phyloP scores from a whole-genome alignment of 2,888 invertebrate species.

The Chesias legatella region DNA sequence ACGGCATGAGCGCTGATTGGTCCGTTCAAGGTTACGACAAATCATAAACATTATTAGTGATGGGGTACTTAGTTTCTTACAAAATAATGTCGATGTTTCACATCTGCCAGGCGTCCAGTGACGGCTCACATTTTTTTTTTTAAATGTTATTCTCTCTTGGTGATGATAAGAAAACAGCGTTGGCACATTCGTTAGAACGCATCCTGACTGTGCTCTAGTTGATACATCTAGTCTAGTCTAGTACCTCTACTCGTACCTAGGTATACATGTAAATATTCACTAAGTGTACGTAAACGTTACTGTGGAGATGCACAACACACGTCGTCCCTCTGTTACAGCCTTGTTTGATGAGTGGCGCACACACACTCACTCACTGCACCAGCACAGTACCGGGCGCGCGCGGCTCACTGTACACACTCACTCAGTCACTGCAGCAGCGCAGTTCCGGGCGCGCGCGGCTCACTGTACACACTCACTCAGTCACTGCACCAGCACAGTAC shows the following conservation, averaged over 20 bases:
- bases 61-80: too few species aligned
- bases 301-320: not conserved
- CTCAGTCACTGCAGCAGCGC: slow-evolving; percentile 14
- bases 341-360: not conserved
- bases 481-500: slow-evolving; percentile 12
- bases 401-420: not conserved
- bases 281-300: slow-evolving; percentile 2
- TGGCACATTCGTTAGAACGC: slow-evolving; percentile 2
- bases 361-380: slow-evolving; percentile 13
- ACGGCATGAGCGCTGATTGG: too few species aligned
- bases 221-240: too few species aligned
- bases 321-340: not conserved
- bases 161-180: too few species aligned
- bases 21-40: too few species aligned
- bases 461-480: not conserved
- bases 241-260: too few species aligned
- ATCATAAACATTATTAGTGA: too few species aligned
- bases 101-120: too few species aligned
- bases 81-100: too few species aligned
- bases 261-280: slow-evolving; percentile 5
- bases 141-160: too few species aligned
- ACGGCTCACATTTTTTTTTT: too few species aligned
- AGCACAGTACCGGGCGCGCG: slow-evolving; percentile 1
- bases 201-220: too few species aligned
- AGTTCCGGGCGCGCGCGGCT: not conserved